These are phyloP conservation scores for Ciconia maguari DNA, from an alignment of 2,113 vertebrate genomes.

Conservation along the genomic window DNA sequence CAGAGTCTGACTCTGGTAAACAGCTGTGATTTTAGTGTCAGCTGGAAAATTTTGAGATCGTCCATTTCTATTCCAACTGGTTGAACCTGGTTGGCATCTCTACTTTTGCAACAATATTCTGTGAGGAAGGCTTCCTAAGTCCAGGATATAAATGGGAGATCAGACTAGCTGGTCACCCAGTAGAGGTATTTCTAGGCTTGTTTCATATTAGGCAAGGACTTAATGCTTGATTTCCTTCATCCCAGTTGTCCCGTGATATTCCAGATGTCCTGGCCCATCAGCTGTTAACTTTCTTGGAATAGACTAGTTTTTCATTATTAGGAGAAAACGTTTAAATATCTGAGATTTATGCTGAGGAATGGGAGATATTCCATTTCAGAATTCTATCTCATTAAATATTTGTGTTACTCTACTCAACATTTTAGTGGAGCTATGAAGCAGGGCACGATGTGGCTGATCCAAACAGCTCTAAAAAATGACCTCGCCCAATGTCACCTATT, in stretches of 20 bases:
- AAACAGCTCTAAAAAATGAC: not conserved
- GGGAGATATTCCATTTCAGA: not conserved
- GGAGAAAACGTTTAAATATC: not conserved
- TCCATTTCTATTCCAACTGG: not conserved
- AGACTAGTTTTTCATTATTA: not conserved
- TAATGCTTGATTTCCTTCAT: not conserved
- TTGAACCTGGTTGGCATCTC: not conserved
- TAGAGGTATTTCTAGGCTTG: not conserved
- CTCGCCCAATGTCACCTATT: not conserved
- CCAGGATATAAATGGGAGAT: not conserved
- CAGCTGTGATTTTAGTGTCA: not conserved
- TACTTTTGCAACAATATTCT: not conserved
- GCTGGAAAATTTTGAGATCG: not conserved
- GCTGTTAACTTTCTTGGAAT: not conserved
- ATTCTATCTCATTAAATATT: not conserved
- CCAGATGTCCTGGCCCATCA: not conserved
- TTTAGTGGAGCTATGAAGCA: not conserved
- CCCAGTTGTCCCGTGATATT: not conserved
- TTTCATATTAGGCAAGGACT: not conserved
- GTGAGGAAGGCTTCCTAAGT: not conserved
- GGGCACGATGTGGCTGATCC: not conserved
- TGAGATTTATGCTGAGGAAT: not conserved
- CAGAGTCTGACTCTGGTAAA: not conserved
- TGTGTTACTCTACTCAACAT: not conserved
- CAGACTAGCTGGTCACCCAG: not conserved